Evolutionary conservation across 1,140 invertebrate species (phyloP), one percentile per base, ranked within the genome.

Genomic region (Chelonus insularis): DNA sequence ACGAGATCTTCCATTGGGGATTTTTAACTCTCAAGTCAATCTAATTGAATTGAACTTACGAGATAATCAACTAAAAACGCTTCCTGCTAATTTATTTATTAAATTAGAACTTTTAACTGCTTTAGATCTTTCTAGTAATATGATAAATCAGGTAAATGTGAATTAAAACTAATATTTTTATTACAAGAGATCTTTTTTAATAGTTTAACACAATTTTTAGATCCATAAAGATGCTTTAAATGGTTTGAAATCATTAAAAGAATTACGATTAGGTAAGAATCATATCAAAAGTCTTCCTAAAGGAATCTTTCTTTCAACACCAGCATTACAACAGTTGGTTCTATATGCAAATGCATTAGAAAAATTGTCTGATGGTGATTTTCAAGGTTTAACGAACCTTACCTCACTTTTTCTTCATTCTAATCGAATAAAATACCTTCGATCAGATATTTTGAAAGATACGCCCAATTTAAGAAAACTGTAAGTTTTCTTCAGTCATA

Each of bases 31-130:
- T 55, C 73, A 87, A 41, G 68, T 69, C 41, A 74, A 80, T 23
- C 68, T 89, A 1, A 77, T 82, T 55, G 84, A 86, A 66, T 73
- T 89, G 41, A 86, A 88, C 70, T 70, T 88, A n/a, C 84, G 86
- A 0, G 77, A 82, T 2, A 89, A 89, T 74, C 81, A 81, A 63
- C 78, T 89, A 23, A 78, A 77, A 20, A 69, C 71, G 25, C 77
- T 88, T 4, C 73, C 83, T 16, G 83, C 82, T 34, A 82, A 82
- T 62, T 82, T 88, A 12, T 86, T 91, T 57, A 57, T 66, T 0
- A 79, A 86, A 25, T 73, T 91, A 48, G 79, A 74, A 5, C 57
- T 60, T 18, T 58, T 86, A 11, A 65, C 68, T 8, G 64, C 58
- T 4, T 68, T 85, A 4, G 78, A 82, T 16, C 62, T 84, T 16